Conservation (phyloP, 2,888 invertebrate genomes). For the Quadriops clusia region DNA sequence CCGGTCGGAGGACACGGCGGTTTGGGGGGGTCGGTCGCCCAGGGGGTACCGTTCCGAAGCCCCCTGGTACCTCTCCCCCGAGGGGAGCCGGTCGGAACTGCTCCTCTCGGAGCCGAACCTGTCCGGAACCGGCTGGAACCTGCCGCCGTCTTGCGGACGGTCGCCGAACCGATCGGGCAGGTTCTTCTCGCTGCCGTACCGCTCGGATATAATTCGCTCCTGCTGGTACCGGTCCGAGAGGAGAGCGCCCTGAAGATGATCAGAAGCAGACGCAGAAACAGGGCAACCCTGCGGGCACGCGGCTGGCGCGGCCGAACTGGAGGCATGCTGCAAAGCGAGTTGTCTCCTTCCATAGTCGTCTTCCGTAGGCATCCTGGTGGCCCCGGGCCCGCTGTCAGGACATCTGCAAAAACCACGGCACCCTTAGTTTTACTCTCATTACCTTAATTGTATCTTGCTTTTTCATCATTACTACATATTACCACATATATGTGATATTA, state of each 20-base stretch:
- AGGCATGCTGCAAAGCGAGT: slow-evolving; percentile 25
- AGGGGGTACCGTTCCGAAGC: slow-evolving; percentile 33
- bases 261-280: slow-evolving; percentile 22
- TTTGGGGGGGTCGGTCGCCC: slow-evolving; percentile 38
- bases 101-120: slow-evolving; percentile 30
- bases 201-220: too few relatives aligned
- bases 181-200: slow-evolving; percentile 14
- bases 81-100: slow-evolving; percentile 31
- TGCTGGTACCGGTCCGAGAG: slow-evolving; percentile 14
- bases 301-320: slow-evolving; percentile 21
- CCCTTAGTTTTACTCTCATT: too few relatives aligned
- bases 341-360: slow-evolving; percentile 36
- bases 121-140: slow-evolving; percentile 12
- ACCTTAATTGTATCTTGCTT: too few relatives aligned
- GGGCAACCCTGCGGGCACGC: slow-evolving; percentile 26
- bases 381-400: slow-evolving; percentile 54
- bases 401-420: slow-evolving; percentile 45
- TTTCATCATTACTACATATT: too few relatives aligned
- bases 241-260: slow-evolving; percentile 20
- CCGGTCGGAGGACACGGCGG: slow-evolving; percentile 35
- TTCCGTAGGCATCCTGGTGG: slow-evolving; percentile 48
- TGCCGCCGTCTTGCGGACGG: slow-evolving; percentile 19
- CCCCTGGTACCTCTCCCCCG: slow-evolving; percentile 32
- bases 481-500: too few relatives aligned
- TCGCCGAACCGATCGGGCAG: slow-evolving; percentile 17